Evolutionary conservation across 2,797 vertebrate genomes (phyloP).

Genomic region (Myioborus melanocephalus): DNA sequence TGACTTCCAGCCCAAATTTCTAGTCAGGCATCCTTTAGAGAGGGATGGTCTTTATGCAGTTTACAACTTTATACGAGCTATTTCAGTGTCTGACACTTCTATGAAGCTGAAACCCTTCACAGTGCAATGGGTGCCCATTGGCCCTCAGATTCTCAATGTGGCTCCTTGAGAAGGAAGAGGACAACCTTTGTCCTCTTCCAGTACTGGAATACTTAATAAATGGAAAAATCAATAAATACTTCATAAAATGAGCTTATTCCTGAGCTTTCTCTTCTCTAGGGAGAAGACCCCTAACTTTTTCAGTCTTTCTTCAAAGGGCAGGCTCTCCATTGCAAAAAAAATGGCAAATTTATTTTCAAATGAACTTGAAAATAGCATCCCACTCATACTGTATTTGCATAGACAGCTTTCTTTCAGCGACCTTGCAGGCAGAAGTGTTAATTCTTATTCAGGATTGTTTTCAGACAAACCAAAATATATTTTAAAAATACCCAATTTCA

Average conservation of each 20-base stretch:
- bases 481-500: neutral
- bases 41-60: neutral
- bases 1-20: neutral
- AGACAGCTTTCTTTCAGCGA: neutral
- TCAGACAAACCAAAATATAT: neutral
- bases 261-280: neutral
- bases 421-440: neutral
- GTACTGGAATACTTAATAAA: neutral
- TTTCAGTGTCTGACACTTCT: neutral
- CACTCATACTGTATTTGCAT: neutral
- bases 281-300: neutral
- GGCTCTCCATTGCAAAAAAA: neutral
- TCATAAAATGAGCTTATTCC: neutral
- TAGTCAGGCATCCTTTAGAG: neutral
- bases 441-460: neutral
- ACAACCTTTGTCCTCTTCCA: neutral
- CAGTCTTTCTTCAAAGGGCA: neutral
- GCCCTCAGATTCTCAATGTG: neutral
- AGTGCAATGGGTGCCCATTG: neutral
- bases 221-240: neutral
- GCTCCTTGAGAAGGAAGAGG: neutral
- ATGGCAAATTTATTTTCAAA: neutral
- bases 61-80: neutral
- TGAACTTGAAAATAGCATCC: neutral
- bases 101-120: neutral